Percentiles rank a stretch among this genome's conserved stretches.
Conservation (phyloP, 2,797 vertebrate genomes). For the Sebastes matsubarae region DNA sequence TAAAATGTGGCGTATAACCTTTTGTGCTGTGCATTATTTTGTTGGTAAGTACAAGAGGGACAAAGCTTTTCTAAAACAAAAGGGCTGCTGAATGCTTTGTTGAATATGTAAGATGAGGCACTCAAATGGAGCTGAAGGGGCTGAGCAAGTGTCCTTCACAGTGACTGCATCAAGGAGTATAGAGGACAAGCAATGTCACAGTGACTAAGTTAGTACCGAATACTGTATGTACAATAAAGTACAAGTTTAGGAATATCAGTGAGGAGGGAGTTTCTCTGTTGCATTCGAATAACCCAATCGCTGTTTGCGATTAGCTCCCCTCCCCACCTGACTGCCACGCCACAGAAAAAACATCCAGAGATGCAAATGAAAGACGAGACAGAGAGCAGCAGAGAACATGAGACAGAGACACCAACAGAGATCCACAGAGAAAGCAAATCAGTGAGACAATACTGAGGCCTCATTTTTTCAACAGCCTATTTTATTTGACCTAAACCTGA, state of each 20-base stretch:
- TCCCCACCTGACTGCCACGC: slow-evolving; percentile 21
- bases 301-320: not conserved
- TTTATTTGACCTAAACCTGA: slow-evolving; percentile 73
- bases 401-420: slow-evolving; percentile 40
- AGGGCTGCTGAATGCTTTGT: slow-evolving; percentile 52
- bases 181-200: slow-evolving; percentile 58
- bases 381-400: slow-evolving; percentile 39
- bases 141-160: slow-evolving; percentile 61
- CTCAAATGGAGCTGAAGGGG: slow-evolving; percentile 50
- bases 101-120: slow-evolving; percentile 47
- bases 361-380: slow-evolving; percentile 53
- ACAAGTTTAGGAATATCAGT: not conserved
- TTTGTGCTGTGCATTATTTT: slow-evolving; percentile 54
- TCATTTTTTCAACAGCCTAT: slow-evolving; percentile 56
- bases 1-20: slow-evolving; percentile 67
- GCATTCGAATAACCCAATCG: slow-evolving; percentile 11
- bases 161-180: slow-evolving; percentile 33
- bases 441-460: slow-evolving; percentile 40
- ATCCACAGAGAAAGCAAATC: slow-evolving; percentile 40
- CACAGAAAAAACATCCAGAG: slow-evolving; percentile 13
- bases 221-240: not conserved
- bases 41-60: slow-evolving; percentile 48
- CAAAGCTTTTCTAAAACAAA: slow-evolving; percentile 62
- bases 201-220: slow-evolving; percentile 22
- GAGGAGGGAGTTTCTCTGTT: not conserved